Percentiles rank a stretch among this genome's conserved stretches.
phyloP scores from a whole-genome alignment of 30 jellyfish, hydroid and myxozoan genomes.

The Hydractinia symbiolongicarpus region DNA sequence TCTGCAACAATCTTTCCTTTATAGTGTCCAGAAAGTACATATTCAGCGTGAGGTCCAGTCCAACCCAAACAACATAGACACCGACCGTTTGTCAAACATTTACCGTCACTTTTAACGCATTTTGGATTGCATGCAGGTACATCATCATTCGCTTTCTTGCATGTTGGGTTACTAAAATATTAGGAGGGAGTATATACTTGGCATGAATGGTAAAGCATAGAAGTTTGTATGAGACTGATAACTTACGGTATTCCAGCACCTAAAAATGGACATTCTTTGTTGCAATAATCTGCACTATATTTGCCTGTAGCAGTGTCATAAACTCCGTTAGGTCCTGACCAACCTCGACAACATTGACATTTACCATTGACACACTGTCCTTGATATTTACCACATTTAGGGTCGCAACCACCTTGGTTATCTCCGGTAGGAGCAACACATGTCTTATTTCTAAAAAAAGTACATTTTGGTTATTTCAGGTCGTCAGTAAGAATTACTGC shows the following conservation, averaged over 20 bases:
- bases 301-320: not conserved
- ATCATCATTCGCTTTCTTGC: not conserved
- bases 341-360: conserved; percentile 6
- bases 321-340: conserved; percentile 3
- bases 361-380: not conserved
- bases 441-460: not conserved
- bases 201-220: not conserved
- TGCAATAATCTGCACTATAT: not conserved
- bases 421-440: not conserved
- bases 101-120: conserved; percentile 13
- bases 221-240: not conserved
- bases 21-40: not conserved
- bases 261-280: conserved; percentile 4
- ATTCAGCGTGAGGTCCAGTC: conserved; percentile 25
- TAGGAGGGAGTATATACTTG: not conserved
- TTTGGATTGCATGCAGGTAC: not conserved
- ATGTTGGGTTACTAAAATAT: conserved; percentile 1
- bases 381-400: not conserved
- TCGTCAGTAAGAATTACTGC: too few species aligned
- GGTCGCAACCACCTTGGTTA: not conserved
- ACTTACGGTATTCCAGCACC: not conserved
- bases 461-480: not conserved
- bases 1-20: not conserved
- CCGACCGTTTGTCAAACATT: conserved; percentile 21
- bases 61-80: conserved; percentile 36